Percentiles rank a stretch among this genome's conserved stretches.
These are phyloP conservation scores for Microplitis manilae DNA, from an alignment of 2,888 invertebrate species.

Conservation along the genomic window DNA sequence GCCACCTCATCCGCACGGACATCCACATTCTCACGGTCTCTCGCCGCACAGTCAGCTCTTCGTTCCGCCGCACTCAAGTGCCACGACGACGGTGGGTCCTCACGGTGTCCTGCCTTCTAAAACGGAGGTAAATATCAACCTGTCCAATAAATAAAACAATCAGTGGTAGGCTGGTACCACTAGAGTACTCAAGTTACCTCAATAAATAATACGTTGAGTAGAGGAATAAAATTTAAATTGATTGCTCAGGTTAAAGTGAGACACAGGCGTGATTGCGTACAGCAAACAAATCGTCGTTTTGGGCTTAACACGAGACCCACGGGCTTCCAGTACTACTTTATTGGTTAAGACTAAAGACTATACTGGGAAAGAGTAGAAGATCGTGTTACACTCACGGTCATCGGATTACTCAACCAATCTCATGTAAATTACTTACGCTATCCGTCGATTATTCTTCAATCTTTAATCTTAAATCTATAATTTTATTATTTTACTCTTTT, in stretches of 20 bases:
- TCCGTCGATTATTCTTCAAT: slow-evolving; percentile 49
- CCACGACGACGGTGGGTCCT: slow-evolving; percentile 60
- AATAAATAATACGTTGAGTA: not conserved
- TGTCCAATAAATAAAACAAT: too few relatives aligned
- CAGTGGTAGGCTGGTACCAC: too few relatives aligned
- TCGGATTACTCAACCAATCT: slow-evolving; percentile 69
- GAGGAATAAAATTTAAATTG: not conserved
- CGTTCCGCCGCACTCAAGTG: slow-evolving; percentile 65
- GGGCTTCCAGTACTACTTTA: slow-evolving; percentile 12
- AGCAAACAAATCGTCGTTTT: slow-evolving; percentile 33
- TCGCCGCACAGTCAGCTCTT: slow-evolving; percentile 67
- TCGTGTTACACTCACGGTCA: slow-evolving; percentile 65
- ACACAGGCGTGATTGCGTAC: slow-evolving; percentile 5
- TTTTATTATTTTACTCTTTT: slow-evolving; percentile 34
- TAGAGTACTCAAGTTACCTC: not conserved
- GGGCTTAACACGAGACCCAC: slow-evolving; percentile 14
- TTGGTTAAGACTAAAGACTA: slow-evolving; percentile 19
- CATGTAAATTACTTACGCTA: slow-evolving; percentile 62
- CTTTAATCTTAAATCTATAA: slow-evolving; percentile 48
- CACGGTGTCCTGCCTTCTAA: slow-evolving; percentile 64
- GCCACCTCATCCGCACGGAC: slow-evolving; percentile 62
- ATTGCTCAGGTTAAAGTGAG: not conserved
- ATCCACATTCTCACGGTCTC: slow-evolving; percentile 62
- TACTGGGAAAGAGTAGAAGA: slow-evolving; percentile 44
- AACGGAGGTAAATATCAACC: slow-evolving; percentile 60